phyloP scores from a whole-genome alignment of 1,140 invertebrate genomes.

The Doryteuthis pealeii region DNA sequence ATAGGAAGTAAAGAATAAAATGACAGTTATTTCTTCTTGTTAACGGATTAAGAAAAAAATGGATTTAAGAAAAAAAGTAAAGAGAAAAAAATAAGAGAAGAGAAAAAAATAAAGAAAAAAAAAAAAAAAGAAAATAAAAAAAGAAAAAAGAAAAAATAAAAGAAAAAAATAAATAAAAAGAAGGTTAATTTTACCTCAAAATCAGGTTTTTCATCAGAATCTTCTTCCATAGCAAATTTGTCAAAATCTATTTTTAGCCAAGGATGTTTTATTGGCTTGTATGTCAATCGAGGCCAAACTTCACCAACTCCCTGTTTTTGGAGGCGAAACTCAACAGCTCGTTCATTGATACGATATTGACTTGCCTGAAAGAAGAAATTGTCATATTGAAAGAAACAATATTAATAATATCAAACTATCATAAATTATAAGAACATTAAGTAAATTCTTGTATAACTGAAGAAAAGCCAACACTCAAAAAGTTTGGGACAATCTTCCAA shows the following conservation, averaged over 20 bases:
- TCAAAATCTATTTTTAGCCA: constrained; percentile 94
- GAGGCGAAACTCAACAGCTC: constrained; percentile 76
- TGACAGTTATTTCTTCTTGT: too few relatives aligned
- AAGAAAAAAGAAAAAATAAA: too few relatives aligned
- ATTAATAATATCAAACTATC: neutral
- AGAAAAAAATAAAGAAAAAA: too few relatives aligned
- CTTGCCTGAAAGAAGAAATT: constrained; percentile 57
- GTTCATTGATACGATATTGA: constrained; percentile 70
- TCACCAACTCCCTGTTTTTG: constrained; percentile 68
- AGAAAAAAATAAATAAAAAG: neutral
- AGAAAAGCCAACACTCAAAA: too few relatives aligned
- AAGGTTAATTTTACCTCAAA: neutral
- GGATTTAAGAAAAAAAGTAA: too few relatives aligned
- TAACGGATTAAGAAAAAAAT: too few relatives aligned
- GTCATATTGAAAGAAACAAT: too few relatives aligned
- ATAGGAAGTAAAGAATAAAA: too few relatives aligned
- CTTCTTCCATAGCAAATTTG: constrained; percentile 71
- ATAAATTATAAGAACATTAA: neutral
- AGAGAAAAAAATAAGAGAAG: too few relatives aligned
- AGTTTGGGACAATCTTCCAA: too few relatives aligned
- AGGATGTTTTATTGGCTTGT: constrained; percentile 76
- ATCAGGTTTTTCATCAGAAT: constrained; percentile 63
- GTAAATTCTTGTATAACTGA: too few relatives aligned
- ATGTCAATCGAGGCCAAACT: constrained; percentile 82
- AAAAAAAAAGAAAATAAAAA: too few relatives aligned